Percentiles rank a stretch among this genome's conserved stretches.
Evolutionary conservation across 2,113 vertebrate species (phyloP).

Genomic region (Chauna torquata): DNA sequence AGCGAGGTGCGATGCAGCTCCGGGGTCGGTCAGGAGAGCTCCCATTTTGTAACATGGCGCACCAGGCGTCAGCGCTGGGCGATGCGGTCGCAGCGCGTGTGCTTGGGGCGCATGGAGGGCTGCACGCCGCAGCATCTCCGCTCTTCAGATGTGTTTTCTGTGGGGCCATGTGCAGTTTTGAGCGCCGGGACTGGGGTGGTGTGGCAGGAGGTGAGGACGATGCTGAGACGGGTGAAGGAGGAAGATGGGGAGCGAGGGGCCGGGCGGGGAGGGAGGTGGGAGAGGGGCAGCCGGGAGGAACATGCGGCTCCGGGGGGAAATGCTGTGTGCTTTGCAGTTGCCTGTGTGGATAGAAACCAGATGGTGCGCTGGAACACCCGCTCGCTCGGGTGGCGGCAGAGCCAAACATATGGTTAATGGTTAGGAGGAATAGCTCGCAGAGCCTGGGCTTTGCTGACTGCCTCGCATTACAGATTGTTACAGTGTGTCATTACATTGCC

Average conservation of each 20-base stretch:
- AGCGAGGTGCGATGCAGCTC: neutral
- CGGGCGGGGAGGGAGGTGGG: neutral
- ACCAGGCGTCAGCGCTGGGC: slow-evolving; percentile 62
- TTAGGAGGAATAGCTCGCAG: slow-evolving; percentile 80
- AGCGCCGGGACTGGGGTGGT: neutral
- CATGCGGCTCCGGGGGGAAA: slow-evolving; percentile 71
- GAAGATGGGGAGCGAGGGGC: slow-evolving; percentile 57
- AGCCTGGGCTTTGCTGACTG: slow-evolving; percentile 81
- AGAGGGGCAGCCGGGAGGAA: slow-evolving; percentile 56
- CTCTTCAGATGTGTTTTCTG: slow-evolving; percentile 34
- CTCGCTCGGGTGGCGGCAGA: slow-evolving; percentile 75
- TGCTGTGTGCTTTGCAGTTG: slow-evolving; percentile 80
- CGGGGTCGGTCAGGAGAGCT: slow-evolving; percentile 60
- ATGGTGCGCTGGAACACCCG: slow-evolving; percentile 87
- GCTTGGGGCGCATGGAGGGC: neutral
- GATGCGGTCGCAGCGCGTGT: neutral
- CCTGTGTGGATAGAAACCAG: slow-evolving; percentile 89
- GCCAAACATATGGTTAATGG: slow-evolving; percentile 88
- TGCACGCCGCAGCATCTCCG: neutral
- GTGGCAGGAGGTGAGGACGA: slow-evolving; percentile 52
- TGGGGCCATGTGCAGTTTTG: neutral
- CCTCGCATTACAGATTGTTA: slow-evolving; percentile 82
- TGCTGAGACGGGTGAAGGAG: slow-evolving; percentile 61
- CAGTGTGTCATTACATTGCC: slow-evolving; percentile 85
- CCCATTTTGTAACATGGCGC: slow-evolving; percentile 79